A percentile compares a stretch with the other conserved stretches of the same genome.
Evolutionary conservation across 2,888 invertebrate genomes (phyloP).

Genomic region (Melinaea marsaeus): DNA sequence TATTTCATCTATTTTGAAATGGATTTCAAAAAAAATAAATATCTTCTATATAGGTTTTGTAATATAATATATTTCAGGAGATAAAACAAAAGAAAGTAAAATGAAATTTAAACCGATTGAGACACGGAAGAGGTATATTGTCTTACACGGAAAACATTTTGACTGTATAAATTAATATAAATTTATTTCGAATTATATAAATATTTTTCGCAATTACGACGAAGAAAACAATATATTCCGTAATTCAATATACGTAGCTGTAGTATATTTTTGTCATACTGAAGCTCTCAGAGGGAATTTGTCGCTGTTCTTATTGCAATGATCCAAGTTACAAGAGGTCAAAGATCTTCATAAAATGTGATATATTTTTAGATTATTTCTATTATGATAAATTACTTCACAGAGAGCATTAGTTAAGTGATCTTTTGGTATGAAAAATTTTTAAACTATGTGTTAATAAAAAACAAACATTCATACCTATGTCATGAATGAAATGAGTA

Average conservation of each 20-base stretch:
- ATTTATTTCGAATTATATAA: slow-evolving; percentile 3
- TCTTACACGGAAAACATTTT: background rate
- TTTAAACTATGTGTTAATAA: too few species aligned
- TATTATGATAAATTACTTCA: too few species aligned
- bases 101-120: background rate
- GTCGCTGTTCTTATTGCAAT: slow-evolving; percentile 41
- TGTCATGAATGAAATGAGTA: too few species aligned
- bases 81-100: background rate
- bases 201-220: slow-evolving; percentile 4
- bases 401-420: too few species aligned
- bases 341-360: background rate
- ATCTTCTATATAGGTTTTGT: too few species aligned
- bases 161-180: background rate
- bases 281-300: slow-evolving; percentile 53
- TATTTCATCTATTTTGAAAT: too few species aligned
- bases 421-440: too few species aligned
- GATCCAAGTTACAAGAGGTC: slow-evolving; percentile 29
- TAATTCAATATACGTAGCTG: slow-evolving; percentile 41
- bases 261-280: slow-evolving; percentile 52
- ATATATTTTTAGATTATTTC: too few species aligned
- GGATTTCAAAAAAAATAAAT: too few species aligned
- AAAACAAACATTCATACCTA: too few species aligned
- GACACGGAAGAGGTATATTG: background rate
- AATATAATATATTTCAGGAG: background rate
- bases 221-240: slow-evolving; percentile 27